These are phyloP conservation scores for Pterocles gutturalis DNA, from an alignment of 2,113 vertebrate species.

Conservation along the genomic window DNA sequence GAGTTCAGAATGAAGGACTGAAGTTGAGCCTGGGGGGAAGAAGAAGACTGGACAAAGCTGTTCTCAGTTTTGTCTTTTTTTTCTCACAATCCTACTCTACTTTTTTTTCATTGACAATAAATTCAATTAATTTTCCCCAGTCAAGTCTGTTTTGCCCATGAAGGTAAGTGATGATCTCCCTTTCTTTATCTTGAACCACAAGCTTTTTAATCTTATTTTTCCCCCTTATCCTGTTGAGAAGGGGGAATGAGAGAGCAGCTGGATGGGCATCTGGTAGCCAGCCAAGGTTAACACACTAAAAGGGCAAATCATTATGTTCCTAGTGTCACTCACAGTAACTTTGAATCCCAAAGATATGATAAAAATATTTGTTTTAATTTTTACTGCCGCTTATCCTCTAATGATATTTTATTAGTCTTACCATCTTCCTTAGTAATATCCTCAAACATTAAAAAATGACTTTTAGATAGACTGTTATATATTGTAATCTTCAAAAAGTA, in stretches of 20 bases:
- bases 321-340: background rate
- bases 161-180: background rate
- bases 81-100: background rate
- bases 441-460: background rate
- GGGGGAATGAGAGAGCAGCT: background rate
- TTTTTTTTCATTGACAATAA: background rate
- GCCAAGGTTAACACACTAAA: background rate
- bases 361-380: background rate
- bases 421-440: background rate
- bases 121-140: background rate
- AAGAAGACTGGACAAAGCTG: background rate
- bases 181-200: background rate
- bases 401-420: conserved; percentile 2
- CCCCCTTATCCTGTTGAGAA: background rate
- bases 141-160: background rate
- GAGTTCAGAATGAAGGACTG: background rate
- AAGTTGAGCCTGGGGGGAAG: background rate
- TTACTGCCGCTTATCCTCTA: background rate
- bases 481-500: background rate
- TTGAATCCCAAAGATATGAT: background rate
- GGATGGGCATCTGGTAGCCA: background rate
- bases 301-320: background rate
- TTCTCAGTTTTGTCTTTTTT: background rate
- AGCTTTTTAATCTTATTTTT: background rate
- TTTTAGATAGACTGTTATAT: background rate